Conservation (phyloP, 92 coral and sea anemone genomes). For the Epizoanthus ramosus region DNA sequence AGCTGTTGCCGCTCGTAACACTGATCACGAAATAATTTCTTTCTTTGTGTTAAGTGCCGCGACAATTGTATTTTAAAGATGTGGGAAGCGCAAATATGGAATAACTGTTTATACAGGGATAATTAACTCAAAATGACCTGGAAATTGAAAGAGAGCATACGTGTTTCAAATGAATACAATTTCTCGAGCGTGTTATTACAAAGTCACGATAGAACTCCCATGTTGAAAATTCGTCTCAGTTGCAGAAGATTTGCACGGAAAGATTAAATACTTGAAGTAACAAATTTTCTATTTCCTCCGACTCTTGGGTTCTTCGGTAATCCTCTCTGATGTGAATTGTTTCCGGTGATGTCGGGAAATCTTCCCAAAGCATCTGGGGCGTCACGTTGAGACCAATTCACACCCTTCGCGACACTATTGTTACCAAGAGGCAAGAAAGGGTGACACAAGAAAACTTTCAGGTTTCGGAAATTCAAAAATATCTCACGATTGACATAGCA, state of each 20-base stretch:
- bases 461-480: neutral
- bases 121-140: slow-evolving; percentile 12
- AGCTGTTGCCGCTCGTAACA: neutral
- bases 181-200: neutral
- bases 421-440: neutral
- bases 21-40: neutral
- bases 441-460: neutral
- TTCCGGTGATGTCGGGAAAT: neutral
- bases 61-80: slow-evolving; percentile 21
- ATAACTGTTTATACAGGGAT: neutral
- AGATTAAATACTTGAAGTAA: neutral
- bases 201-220: slow-evolving; percentile 25
- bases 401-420: neutral
- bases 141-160: neutral
- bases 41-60: neutral
- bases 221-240: neutral
- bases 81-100: neutral
- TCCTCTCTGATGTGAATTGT: neutral
- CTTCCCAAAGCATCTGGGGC: neutral
- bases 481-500: neutral
- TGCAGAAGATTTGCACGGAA: neutral
- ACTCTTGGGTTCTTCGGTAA: neutral
- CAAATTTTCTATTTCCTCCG: slow-evolving; percentile 3
- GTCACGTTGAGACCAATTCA: neutral
- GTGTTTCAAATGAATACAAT: neutral